A percentile compares a stretch with the other conserved stretches of the same genome.
phyloP scores from a whole-genome alignment of 2,797 vertebrate species.

The Brachyalestes nurse region DNA sequence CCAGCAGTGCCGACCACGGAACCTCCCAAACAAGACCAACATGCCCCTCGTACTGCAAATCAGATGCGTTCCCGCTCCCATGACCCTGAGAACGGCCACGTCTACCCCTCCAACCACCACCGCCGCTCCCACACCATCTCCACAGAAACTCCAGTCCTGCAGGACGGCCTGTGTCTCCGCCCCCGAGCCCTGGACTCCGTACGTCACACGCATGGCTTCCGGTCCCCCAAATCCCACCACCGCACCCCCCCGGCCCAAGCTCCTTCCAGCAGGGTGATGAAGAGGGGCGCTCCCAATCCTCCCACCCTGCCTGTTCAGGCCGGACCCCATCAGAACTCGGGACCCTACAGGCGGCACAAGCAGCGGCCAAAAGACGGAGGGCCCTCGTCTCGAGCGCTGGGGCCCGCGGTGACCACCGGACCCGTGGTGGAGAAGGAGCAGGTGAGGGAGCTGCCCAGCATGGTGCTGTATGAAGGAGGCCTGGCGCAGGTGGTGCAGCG shows the following conservation, averaged over 20 bases:
- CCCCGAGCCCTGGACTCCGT: conserved; percentile 70
- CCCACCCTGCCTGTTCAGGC: conserved; percentile 78
- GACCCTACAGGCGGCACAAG: conserved; percentile 92
- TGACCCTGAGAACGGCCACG: conserved; percentile 88
- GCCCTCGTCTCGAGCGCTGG: conserved; percentile 82
- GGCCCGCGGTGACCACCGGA: conserved; percentile 75
- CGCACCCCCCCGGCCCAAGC: conserved; percentile 74
- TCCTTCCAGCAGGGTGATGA: conserved; percentile 80
- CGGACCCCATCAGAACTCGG: conserved; percentile 85
- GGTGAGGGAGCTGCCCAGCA: conserved; percentile 87
- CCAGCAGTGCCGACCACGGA: conserved; percentile 68
- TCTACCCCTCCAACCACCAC: conserved; percentile 74
- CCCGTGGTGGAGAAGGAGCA: conserved; percentile 89
- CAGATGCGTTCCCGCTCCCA: conserved; percentile 93
- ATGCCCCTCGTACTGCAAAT: conserved; percentile 78
- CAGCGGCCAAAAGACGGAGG: conserved; percentile 90
- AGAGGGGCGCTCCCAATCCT: conserved; percentile 79
- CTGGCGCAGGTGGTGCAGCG: conserved; percentile 93
- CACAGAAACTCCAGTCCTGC: conserved; percentile 66
- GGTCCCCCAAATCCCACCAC: conserved; percentile 86
- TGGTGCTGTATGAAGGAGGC: conserved; percentile 90
- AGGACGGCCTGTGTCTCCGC: conserved; percentile 65
- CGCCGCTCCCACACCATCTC: conserved; percentile 81
- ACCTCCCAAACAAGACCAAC: conserved; percentile 71
- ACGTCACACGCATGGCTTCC: conserved; percentile 72